These are phyloP conservation scores for Diplodus sargus DNA, from an alignment of 2,797 vertebrate species.

Conservation along the genomic window DNA sequence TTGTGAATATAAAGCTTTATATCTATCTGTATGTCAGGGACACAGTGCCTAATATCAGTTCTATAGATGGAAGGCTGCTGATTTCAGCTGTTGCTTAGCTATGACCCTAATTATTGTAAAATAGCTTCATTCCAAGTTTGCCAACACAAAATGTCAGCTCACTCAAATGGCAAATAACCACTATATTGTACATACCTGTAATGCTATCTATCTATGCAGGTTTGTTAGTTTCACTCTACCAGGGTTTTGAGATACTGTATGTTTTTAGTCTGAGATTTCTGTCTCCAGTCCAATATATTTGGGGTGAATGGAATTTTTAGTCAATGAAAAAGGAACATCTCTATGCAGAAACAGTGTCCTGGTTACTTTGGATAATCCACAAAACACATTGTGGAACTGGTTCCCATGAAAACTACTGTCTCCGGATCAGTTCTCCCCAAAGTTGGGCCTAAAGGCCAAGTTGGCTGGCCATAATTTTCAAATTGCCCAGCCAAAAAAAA, in stretches of 20 bases:
- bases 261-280: background rate
- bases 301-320: no score
- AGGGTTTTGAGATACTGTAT: background rate
- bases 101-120: background rate
- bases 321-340: background rate
- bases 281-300: background rate
- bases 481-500: no score
- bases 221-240: background rate
- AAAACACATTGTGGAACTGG: background rate
- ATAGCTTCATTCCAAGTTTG: background rate
- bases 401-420: background rate
- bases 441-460: no score
- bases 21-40: background rate
- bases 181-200: background rate
- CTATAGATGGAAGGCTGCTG: slow-evolving; percentile 13
- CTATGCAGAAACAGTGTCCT: background rate
- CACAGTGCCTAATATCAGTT: background rate
- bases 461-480: no score
- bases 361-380: background rate
- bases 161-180: background rate
- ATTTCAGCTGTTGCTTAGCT: slow-evolving; percentile 8
- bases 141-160: background rate
- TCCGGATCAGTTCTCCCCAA: background rate
- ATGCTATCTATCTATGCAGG: background rate
- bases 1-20: background rate